phyloP scores from a whole-genome alignment of 2,888 invertebrate genomes.

The Mimas tiliae region DNA sequence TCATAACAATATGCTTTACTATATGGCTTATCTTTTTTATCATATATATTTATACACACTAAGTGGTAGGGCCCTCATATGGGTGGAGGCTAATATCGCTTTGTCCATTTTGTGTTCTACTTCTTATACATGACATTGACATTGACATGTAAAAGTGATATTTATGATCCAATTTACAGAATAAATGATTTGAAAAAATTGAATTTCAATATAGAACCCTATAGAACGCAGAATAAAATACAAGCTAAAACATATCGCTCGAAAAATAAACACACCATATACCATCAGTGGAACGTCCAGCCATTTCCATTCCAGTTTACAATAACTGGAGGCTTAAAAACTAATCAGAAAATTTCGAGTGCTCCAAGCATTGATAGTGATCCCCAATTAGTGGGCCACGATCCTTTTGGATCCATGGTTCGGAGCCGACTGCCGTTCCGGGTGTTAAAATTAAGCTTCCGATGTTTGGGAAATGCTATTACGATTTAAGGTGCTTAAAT shows the following conservation, averaged over 20 bases:
- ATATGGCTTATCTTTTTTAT: too few relatives aligned
- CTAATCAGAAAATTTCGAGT: conserved; percentile 53
- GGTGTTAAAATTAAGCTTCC: conserved; percentile 48
- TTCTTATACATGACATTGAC: too few relatives aligned
- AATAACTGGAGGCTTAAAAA: conserved; percentile 51
- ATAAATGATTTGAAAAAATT: too few relatives aligned
- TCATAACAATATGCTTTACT: too few relatives aligned
- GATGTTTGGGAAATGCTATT: conserved; percentile 35
- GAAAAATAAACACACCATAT: conserved; percentile 14
- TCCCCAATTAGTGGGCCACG: conserved; percentile 54
- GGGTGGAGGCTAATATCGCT: too few relatives aligned
- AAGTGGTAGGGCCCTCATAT: too few relatives aligned
- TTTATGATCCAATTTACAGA: too few relatives aligned
- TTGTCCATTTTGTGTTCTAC: too few relatives aligned
- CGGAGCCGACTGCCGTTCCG: conserved; percentile 39
- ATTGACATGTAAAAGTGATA: too few relatives aligned
- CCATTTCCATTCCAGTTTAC: conserved; percentile 34
- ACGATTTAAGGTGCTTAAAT: conserved; percentile 10
- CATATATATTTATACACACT: too few relatives aligned
- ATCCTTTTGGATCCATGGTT: conserved; percentile 48
- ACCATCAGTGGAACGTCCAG: conserved; percentile 20
- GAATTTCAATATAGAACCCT: too few relatives aligned
- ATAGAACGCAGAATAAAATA: too few relatives aligned
- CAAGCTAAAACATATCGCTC: neutral
- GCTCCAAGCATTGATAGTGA: conserved; percentile 48